A percentile compares a stretch with the other conserved stretches of the same genome.
Conservation (phyloP, 2,888 invertebrate genomes). For the Candidula unifasciata region DNA sequence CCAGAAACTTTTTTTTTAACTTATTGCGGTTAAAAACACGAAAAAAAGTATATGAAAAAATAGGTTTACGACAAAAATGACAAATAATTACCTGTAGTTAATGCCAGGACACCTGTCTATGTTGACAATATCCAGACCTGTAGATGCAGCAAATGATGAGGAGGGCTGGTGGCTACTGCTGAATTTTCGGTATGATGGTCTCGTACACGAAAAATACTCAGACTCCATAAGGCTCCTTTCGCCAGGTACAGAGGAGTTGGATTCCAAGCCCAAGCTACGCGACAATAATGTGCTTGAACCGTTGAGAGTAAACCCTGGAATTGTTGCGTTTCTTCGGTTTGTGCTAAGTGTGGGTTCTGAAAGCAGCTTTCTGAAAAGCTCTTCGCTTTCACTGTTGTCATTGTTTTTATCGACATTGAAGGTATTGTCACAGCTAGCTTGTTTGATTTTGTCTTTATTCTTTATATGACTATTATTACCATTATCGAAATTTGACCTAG, state of each 20-base stretch:
- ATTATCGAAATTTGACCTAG: background rate
- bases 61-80: background rate
- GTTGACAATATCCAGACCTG: conserved; percentile 10
- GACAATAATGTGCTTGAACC: background rate
- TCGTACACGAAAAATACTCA: background rate
- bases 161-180: background rate
- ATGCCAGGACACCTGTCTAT: conserved; percentile 29
- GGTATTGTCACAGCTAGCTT: background rate
- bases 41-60: too few species aligned
- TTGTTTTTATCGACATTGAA: conserved; percentile 1
- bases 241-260: background rate
- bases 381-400: conserved; percentile 1
- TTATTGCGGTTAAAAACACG: background rate
- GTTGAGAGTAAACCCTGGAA: conserved; percentile 20
- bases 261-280: conserved; percentile 12
- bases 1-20: too few species aligned
- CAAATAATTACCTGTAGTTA: conserved; percentile 26
- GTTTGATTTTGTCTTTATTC: background rate
- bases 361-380: background rate
- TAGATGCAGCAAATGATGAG: conserved; percentile 7
- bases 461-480: background rate
- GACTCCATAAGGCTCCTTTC: conserved; percentile 36
- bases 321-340: background rate
- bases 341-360: background rate
- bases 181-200: background rate